phyloP scores from a whole-genome alignment of 2,888 invertebrate species.

The Thereva nobilitata region DNA sequence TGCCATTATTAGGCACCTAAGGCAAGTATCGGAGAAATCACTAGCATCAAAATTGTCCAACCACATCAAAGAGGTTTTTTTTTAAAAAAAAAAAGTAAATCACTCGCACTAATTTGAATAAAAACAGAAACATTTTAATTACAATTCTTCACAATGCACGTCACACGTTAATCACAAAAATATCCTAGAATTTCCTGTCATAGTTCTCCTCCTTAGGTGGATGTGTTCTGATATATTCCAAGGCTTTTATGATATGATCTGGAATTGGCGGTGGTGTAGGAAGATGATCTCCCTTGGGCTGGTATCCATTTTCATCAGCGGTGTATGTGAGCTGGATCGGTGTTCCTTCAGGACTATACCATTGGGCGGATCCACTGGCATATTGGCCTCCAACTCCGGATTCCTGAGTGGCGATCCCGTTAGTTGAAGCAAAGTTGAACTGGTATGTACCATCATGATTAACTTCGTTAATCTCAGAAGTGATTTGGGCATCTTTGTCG shows the following conservation, averaged over 20 bases:
- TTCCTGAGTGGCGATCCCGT: slow-evolving; percentile 66
- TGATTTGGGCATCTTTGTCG: slow-evolving; percentile 40
- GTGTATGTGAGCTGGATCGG: slow-evolving; percentile 37
- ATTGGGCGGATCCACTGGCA: slow-evolving; percentile 51
- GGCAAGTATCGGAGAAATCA: too few species aligned
- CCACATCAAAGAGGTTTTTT: too few species aligned
- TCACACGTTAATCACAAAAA: background rate
- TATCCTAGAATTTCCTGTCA: slow-evolving; percentile 26
- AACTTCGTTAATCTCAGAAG: slow-evolving; percentile 35
- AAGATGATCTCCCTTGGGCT: slow-evolving; percentile 39
- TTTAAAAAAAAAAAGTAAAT: background rate
- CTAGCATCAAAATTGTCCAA: too few species aligned
- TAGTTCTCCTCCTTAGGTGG: slow-evolving; percentile 33
- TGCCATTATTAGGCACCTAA: too few species aligned
- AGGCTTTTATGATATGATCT: slow-evolving; percentile 36
- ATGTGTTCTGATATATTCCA: slow-evolving; percentile 40
- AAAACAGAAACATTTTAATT: background rate
- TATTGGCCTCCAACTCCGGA: slow-evolving; percentile 61
- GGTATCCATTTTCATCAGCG: slow-evolving; percentile 41
- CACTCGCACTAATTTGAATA: background rate
- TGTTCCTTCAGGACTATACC: slow-evolving; percentile 37
- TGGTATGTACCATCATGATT: slow-evolving; percentile 57
- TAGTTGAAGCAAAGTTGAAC: slow-evolving; percentile 62
- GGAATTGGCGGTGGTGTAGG: slow-evolving; percentile 40
- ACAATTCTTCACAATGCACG: background rate